Base-by-base conservation (phyloP, 2,113 vertebrate genomes). In the Sinocyclocheilus anophthalmus region DNA sequence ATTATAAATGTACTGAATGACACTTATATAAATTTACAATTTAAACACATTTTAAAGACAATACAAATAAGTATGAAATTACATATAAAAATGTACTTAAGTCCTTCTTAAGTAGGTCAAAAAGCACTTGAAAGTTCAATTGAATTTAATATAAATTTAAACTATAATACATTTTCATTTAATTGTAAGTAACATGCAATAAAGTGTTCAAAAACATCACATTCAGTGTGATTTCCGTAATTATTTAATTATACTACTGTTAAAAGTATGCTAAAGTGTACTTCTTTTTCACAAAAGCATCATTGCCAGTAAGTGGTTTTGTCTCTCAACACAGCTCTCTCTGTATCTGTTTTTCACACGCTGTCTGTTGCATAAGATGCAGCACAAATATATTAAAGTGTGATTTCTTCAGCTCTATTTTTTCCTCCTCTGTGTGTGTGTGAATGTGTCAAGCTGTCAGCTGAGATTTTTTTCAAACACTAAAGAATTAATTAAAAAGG, bases 401-500 rank as follows among this genome's bases (percentile, higher is more conserved):
- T 24, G 42, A 81, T 16, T 76, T 53, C 20, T 48, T 48, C 45
- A 53, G 33, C 11, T 83, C 33, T 87, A 70, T 70, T 77, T 83
- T 55, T 69, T 45, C 33, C 39, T 80, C 33, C 33, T 77, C 42
- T 50, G 11, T 50, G 3, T 50, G 73, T 76, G 26, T 45, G 76
- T 85, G 61, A 42, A 59, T 20, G 45, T 39, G 48, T 85, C 30
- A 85, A 59, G 33, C 14, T 79, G 76, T 85, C 76, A 80, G 53
- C 33, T 39, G 65, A 39, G 24, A 50, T 82, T 30, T 82, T 50
- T 67, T 48, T 82, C 61, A 69, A 53, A 82, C 61, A 48, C 24
- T 82, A 22, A 80, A 42, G 78, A 30, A 48, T 69, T 69, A 50
- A 82, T 82, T 82, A 82, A 82, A 69, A 82, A 82, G 63, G 80